Conservation (phyloP, 2,797 vertebrate genomes). For the Mionectes olivaceus region DNA sequence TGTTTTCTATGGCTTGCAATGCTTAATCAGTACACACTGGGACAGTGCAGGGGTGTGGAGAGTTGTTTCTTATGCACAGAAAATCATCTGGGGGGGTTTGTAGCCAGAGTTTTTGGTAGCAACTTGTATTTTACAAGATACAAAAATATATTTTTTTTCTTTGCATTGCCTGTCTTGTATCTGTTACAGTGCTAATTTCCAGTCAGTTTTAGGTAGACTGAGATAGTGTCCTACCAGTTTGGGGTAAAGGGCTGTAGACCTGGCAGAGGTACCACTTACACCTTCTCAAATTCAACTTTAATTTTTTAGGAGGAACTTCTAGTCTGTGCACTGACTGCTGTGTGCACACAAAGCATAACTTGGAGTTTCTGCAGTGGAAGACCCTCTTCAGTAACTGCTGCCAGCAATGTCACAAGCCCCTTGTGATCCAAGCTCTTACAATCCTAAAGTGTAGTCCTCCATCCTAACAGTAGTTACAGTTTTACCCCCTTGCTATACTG, state of each 20-base stretch:
- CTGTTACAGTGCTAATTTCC: not conserved
- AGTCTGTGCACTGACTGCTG: not conserved
- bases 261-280: not conserved
- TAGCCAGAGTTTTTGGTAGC: not conserved
- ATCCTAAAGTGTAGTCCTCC: not conserved
- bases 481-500: not conserved
- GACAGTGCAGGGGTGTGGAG: not conserved
- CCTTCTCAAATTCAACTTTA: not conserved
- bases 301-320: not conserved
- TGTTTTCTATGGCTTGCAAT: not conserved
- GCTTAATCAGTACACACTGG: not conserved
- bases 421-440: not conserved
- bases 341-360: accelerated
- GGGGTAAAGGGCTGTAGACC: not conserved
- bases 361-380: not conserved
- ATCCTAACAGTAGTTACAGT: not conserved
- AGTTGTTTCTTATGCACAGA: not conserved
- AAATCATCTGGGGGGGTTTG: not conserved
- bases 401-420: accelerated
- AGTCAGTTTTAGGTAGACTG: not conserved
- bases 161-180: no score
- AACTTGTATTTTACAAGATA: not conserved
- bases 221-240: not conserved
- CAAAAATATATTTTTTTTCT: not conserved
- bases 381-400: not conserved